A percentile compares a stretch with the other conserved stretches of the same genome.
phyloP scores from a whole-genome alignment of 2,113 vertebrate species.

The Castor canadensis region DNA sequence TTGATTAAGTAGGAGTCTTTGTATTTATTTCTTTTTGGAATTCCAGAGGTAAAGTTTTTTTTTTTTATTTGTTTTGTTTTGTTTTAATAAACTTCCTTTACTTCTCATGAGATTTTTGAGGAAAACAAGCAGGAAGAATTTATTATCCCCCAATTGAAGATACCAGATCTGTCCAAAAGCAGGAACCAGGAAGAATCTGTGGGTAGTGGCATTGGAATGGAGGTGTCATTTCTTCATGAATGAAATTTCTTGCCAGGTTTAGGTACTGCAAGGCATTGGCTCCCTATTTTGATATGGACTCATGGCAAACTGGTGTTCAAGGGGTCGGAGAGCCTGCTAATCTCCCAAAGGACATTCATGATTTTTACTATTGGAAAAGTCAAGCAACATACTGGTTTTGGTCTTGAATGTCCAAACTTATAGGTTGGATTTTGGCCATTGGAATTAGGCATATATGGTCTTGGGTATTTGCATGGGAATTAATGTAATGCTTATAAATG shows the following conservation, averaged over 20 bases:
- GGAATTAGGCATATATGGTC: constrained; percentile 61
- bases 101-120: constrained; percentile 57
- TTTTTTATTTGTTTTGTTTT: too few relatives aligned
- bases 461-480: constrained; percentile 80
- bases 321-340: background rate
- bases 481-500: constrained; percentile 78
- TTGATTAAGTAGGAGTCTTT: constrained; percentile 63
- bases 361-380: background rate
- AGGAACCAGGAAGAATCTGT: constrained; percentile 28
- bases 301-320: background rate
- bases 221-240: constrained; percentile 16
- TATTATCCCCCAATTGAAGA: constrained; percentile 1
- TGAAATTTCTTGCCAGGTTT: background rate
- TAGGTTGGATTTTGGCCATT: constrained; percentile 5
- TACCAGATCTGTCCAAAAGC: background rate
- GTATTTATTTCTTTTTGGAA: constrained; percentile 66
- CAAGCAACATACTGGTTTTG: constrained; percentile 28
- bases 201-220: background rate
- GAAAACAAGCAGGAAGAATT: constrained; percentile 38
- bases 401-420: constrained; percentile 53
- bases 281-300: background rate
- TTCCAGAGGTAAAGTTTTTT: constrained; percentile 25
- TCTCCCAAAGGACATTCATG: background rate
- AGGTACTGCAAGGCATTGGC: background rate
- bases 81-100: constrained; percentile 53